Base-by-base conservation (phyloP, 2,888 invertebrate genomes). In the Calameuta filiformis region DNA sequence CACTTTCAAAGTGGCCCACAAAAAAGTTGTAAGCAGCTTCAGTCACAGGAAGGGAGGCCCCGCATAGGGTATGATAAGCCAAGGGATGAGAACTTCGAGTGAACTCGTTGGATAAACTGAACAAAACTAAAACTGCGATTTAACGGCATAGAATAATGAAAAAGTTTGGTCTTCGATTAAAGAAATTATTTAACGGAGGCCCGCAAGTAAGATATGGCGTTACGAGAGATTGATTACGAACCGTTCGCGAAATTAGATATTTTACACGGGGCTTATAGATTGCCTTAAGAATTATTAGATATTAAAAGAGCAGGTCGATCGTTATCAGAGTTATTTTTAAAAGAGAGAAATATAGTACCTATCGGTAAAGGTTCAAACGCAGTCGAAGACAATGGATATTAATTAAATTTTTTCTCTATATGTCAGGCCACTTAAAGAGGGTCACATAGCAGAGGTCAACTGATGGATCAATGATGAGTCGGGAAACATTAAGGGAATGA, bases 21-120 rank as follows among this genome's bases (percentile, higher is more conserved):
- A 81, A 83, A 83, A 86, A 86, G 86, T 87, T 85, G 83, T 84
- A 85, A 86, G 85, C 84, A 85, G 85, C 86, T 86, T 86, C 81
- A 75, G 79, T 79, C 77, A 71, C 73, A 69, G 35, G 75, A 68
- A 76, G 75, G 76, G 79, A 75, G 76, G 78, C 80, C 80, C 80
- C 80, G 79, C 2, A 74, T n/a, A n/a, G n/a, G 35, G 34, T 31
- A 35, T 6, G 37, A 11, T 12, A 12, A 35, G 74, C 78, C 35
- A 40, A 37, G 75, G 35, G 35, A 56, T 56, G 56, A 56, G 23
- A 23, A 68, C 11, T 77, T 75, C 75, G 15, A 75, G 68, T 15
- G 76, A 71, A 80, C 82, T 83, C 83, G 82, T 82, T 82, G 83
- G 87, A 80, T 84, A 84, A 86, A 81, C 85, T 81, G 83, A 85